These are phyloP conservation scores for Amphibalanus amphitrite DNA, from an alignment of 1,140 invertebrate species.

Conservation along the genomic window DNA sequence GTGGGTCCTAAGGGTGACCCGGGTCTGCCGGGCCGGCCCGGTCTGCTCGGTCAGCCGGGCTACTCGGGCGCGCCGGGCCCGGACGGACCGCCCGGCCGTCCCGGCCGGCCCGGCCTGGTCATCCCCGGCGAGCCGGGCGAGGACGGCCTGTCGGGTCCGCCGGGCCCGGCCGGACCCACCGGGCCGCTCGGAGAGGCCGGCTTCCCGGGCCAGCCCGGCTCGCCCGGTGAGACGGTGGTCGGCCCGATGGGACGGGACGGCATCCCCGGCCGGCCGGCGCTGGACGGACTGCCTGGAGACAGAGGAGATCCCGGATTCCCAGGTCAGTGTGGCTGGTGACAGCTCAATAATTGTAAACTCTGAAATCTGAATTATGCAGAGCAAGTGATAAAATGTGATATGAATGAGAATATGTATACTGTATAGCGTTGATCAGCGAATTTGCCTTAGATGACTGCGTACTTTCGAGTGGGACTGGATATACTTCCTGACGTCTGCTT, in stretches of 20 bases:
- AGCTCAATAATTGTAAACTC: too few species aligned
- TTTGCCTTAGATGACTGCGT: too few species aligned
- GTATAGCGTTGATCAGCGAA: too few species aligned
- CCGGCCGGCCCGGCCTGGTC: not conserved
- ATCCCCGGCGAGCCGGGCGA: not conserved
- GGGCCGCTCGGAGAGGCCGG: not conserved
- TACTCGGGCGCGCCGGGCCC: not conserved
- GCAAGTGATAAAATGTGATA: too few species aligned
- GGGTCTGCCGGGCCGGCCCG: not conserved
- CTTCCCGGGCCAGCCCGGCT: not conserved
- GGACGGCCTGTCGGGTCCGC: not conserved
- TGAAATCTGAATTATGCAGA: too few species aligned
- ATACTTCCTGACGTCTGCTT: too few species aligned
- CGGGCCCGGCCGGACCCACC: not conserved
- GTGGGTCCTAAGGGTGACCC: not conserved
- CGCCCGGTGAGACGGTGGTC: not conserved
- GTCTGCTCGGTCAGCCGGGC: not conserved
- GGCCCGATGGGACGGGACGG: not conserved
- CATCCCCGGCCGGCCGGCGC: not conserved
- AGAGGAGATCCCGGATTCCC: not conserved
- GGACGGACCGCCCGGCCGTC: not conserved
- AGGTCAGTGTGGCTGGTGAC: too few species aligned
- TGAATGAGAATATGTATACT: too few species aligned
- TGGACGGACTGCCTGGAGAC: not conserved
- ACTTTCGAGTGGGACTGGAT: too few species aligned